phyloP scores from a whole-genome alignment of 2,113 vertebrate species.

The Lichenostomus cassidix region DNA sequence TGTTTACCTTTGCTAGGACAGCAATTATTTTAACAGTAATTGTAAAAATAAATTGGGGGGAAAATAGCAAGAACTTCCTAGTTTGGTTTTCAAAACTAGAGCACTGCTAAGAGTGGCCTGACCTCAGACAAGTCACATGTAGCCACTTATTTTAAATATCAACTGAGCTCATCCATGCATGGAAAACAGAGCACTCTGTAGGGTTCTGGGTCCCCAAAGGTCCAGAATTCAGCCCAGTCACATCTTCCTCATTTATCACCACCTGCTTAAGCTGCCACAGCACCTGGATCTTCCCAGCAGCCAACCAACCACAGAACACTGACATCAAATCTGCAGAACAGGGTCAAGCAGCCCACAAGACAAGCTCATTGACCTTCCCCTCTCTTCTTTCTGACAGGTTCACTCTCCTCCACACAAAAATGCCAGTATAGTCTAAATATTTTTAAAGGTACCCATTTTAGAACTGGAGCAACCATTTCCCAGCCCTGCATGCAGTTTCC shows the following conservation, averaged over 20 bases:
- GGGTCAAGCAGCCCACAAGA: neutral
- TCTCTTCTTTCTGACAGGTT: neutral
- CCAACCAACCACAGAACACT: rapidly evolving
- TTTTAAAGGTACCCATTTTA: neutral
- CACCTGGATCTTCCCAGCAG: neutral
- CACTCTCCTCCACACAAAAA: neutral
- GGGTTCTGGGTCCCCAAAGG: neutral
- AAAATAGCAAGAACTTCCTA: neutral
- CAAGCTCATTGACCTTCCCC: rapidly evolving
- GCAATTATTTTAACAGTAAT: constrained; percentile 32
- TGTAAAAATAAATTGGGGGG: constrained; percentile 12
- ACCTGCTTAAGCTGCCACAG: neutral
- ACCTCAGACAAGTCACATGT: neutral
- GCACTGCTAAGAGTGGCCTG: neutral
- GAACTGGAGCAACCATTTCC: neutral
- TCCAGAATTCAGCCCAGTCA: neutral
- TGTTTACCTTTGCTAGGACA: constrained; percentile 7
- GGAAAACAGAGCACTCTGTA: neutral
- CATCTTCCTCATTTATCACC: neutral
- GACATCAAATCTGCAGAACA: neutral
- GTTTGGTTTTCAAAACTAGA: neutral
- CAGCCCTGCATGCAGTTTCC: neutral
- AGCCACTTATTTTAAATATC: constrained; percentile 7
- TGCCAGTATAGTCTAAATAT: neutral
- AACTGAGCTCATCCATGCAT: neutral